Evolutionary conservation across 2,888 invertebrate species (phyloP).

Genomic region (Periphyllus acericola): DNA sequence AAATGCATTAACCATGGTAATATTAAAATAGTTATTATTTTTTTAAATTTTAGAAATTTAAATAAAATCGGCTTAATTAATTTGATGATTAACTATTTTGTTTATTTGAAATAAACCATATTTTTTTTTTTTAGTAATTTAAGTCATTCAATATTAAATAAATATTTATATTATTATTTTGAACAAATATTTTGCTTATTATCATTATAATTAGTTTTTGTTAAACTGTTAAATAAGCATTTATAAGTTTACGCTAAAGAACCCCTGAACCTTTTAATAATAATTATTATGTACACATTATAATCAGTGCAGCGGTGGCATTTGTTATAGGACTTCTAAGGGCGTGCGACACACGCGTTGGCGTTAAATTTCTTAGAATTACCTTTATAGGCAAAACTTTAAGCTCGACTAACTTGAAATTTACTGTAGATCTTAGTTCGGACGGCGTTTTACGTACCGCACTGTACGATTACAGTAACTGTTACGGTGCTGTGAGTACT

Average conservation of each 20-base stretch:
- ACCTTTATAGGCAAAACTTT: slow-evolving; percentile 38
- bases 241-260: not conserved
- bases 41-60: too few relatives aligned
- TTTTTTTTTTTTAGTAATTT: too few relatives aligned
- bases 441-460: slow-evolving; percentile 8
- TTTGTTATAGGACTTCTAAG: slow-evolving; percentile 20
- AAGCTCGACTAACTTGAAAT: slow-evolving; percentile 32
- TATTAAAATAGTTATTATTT: too few relatives aligned
- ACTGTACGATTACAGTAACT: slow-evolving; percentile 14
- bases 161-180: too few relatives aligned
- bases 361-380: slow-evolving; percentile 24
- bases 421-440: slow-evolving; percentile 32
- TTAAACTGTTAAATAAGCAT: not conserved
- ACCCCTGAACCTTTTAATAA: not conserved
- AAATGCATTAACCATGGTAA: too few relatives aligned
- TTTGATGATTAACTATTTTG: too few relatives aligned
- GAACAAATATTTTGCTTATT: too few relatives aligned
- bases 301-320: not conserved
- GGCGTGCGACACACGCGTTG: not conserved
- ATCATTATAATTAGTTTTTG: too few relatives aligned
- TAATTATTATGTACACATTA: not conserved
- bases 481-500: slow-evolving; percentile 6
- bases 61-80: too few relatives aligned
- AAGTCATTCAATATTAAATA: too few relatives aligned
- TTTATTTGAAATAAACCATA: too few relatives aligned